A percentile compares a stretch with the other conserved stretches of the same genome.
Evolutionary conservation across 2,888 invertebrate genomes (phyloP).

Genomic region (Venustoraphidia nigricollis): DNA sequence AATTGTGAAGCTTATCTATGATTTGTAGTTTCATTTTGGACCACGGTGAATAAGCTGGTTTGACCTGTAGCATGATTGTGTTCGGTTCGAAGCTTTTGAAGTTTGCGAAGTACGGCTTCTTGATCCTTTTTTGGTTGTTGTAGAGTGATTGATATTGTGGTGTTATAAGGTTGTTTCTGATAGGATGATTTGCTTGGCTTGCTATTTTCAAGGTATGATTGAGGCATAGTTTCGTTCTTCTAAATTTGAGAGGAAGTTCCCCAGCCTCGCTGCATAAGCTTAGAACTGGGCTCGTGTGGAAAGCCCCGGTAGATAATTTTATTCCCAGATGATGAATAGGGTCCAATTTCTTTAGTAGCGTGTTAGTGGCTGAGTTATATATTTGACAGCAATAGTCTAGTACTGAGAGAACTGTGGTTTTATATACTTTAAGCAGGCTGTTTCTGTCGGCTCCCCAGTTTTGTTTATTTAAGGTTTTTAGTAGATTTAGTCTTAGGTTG

Average conservation of each 20-base stretch:
- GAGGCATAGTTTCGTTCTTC: neutral
- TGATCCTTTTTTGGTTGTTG: no score
- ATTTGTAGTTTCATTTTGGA: no score
- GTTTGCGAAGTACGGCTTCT: no score
- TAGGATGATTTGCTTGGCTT: no score
- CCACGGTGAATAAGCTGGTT: no score
- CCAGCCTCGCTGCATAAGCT: neutral
- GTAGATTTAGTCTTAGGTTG: neutral
- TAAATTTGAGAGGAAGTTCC: neutral
- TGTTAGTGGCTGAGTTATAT: neutral
- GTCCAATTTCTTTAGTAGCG: neutral
- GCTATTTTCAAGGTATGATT: neutral
- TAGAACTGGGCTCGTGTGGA: neutral
- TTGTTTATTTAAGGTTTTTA: neutral
- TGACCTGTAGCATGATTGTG: no score
- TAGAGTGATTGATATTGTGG: no score
- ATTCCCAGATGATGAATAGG: neutral
- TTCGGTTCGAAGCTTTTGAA: no score
- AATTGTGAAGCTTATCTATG: no score
- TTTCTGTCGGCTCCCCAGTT: conserved; percentile 1
- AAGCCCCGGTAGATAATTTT: neutral
- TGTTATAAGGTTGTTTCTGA: no score
- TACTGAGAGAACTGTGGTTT: neutral
- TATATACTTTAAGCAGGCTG: neutral
- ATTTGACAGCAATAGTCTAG: neutral